Evolutionary conservation across 1,140 invertebrate species (phyloP).

Genomic region (Anastatus disparis): DNA sequence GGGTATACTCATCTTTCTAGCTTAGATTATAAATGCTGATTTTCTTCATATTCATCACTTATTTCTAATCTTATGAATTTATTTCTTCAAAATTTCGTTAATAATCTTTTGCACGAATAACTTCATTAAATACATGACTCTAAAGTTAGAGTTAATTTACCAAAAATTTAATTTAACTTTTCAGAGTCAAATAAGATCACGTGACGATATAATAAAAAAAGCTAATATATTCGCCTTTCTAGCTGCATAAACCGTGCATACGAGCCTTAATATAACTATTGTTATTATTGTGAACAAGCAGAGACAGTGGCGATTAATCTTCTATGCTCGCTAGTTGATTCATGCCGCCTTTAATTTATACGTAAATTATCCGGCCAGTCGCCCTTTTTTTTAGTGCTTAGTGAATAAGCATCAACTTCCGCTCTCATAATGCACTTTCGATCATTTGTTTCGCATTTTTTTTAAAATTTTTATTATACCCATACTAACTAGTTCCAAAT

Average conservation of each 20-base stretch:
- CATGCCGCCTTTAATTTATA: slow-evolving; percentile 48
- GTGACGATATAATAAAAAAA: slow-evolving; percentile 54
- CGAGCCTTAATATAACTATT: not conserved
- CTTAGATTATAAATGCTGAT: too few relatives aligned
- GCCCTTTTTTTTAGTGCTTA: slow-evolving; percentile 62
- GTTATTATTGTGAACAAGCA: not conserved
- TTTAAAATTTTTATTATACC: too few relatives aligned
- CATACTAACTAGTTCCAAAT: too few relatives aligned
- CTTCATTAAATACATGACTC: too few relatives aligned
- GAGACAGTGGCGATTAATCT: slow-evolving; percentile 59
- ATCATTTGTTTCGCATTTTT: not conserved
- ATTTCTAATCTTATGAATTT: too few relatives aligned
- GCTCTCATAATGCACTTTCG: slow-evolving; percentile 51
- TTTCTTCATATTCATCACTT: too few relatives aligned
- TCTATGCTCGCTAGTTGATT: slow-evolving; percentile 53
- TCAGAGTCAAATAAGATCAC: not conserved
- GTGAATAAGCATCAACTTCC: slow-evolving; percentile 66
- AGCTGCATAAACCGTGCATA: slow-evolving; percentile 10
- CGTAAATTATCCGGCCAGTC: slow-evolving; percentile 55
- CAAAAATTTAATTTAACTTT: not conserved
- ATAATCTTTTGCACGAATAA: too few relatives aligned
- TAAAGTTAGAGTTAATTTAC: slow-evolving; percentile 5
- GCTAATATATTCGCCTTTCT: slow-evolving; percentile 52
- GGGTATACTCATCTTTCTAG: too few relatives aligned
- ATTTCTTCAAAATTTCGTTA: too few relatives aligned